Base-by-base conservation (phyloP, 2,113 vertebrate genomes). In the Scophthalmus maximus region DNA sequence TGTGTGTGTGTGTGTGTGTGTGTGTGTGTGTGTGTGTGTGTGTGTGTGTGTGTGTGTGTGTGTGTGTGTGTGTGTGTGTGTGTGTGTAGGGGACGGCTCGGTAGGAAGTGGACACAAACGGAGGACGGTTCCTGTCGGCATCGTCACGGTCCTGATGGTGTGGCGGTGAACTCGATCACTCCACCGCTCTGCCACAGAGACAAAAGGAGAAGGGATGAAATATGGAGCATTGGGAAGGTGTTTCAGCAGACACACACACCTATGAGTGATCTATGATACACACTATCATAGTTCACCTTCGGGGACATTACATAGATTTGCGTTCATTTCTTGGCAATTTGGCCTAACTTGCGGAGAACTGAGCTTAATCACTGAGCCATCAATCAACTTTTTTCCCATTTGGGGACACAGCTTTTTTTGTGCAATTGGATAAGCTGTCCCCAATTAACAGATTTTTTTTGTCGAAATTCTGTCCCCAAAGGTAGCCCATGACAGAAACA, bases 161-260 rank as follows among this genome's bases (percentile, higher is more conserved):
- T 0, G 46, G 83, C 83, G 0, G 53, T 70, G 72, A 90, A 87
- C 26, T 89, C 55, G 4, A 86, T 88, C 34, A 47, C 65, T 36
- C 64, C 77, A 1, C 71, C 73, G 20, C 40, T 87, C 92, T 93
- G 82, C 64, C 62, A 78, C 23, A 23, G n/a, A 32, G 26, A 72
- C 20, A 75, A 25, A 82, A 32, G 78, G 17, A 76, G 11, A 34
- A 40, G 6, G 18, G 32, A 29, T 85, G 30, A 25, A 82, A 12
- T 18, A 53, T 2, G n/a, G 2, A 61, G 50, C 14, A 27, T 4
- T 8, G 32, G 36, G 17, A 15, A 34, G 18, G 36, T 22, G 59
- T 53, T 64, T 49, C 32, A 53, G 32, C 26, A 42, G 38, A 6
- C 7, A 52, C 40, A 59, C 7, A 52, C n/a, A n/a, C n/a, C n/a